phyloP scores from a whole-genome alignment of 2,797 vertebrate genomes.

The Sardinella longiceps region DNA sequence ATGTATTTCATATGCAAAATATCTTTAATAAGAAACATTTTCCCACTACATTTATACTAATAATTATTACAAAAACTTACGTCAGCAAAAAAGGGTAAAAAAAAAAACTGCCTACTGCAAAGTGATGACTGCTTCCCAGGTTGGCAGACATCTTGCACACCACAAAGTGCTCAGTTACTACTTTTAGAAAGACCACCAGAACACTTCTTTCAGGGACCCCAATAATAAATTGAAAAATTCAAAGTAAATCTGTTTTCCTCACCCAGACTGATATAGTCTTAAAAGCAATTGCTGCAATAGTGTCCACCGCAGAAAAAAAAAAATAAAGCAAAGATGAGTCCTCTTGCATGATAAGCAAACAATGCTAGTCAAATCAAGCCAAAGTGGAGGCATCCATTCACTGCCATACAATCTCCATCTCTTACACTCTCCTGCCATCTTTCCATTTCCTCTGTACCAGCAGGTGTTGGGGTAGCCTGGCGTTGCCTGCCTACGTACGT shows the following conservation, averaged over 20 bases:
- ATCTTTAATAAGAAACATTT: not conserved
- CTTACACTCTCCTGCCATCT: not conserved
- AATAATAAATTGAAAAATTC: not conserved
- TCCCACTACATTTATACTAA: no score
- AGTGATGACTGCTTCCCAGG: not conserved
- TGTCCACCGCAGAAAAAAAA: not conserved
- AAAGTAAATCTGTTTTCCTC: not conserved
- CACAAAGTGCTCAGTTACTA: not conserved
- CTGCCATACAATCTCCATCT: not conserved
- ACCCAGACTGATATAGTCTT: not conserved
- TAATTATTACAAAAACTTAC: not conserved
- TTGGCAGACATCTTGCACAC: not conserved
- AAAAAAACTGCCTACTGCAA: not conserved
- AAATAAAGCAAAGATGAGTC: not conserved
- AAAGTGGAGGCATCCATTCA: not conserved
- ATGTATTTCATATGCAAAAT: not conserved
- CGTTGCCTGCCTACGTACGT: no score
- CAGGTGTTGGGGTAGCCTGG: not conserved
- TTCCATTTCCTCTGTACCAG: not conserved
- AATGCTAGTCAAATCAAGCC: not conserved
- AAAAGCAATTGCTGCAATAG: not conserved
- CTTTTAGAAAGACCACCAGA: not conserved
- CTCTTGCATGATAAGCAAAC: not conserved
- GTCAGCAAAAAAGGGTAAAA: not conserved
- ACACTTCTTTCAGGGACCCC: not conserved